These are phyloP conservation scores for Anastrepha ludens DNA, from an alignment of 1,140 invertebrate genomes.

Conservation along the genomic window DNA sequence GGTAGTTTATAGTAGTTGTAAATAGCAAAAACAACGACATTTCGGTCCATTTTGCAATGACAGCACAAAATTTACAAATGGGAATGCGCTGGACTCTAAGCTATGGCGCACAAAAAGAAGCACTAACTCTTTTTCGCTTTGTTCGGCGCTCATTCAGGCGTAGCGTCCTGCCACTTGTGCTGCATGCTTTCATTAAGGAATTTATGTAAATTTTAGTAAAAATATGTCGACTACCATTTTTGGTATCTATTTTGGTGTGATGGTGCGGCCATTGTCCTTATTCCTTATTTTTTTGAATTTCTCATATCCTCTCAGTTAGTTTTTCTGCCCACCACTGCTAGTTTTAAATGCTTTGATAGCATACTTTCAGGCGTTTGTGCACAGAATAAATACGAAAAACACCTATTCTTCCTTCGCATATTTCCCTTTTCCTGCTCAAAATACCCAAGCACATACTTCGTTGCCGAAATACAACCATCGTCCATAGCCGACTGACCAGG, in stretches of 20 bases:
- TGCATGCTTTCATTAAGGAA: background rate
- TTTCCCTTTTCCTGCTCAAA: no score
- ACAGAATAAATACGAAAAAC: no score
- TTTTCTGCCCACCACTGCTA: background rate
- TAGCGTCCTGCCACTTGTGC: background rate
- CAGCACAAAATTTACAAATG: background rate
- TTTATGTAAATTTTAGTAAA: conserved; percentile 2
- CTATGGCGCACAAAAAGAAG: background rate
- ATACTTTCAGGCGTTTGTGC: background rate
- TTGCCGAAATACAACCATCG: background rate
- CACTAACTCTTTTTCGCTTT: background rate
- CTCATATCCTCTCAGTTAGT: background rate
- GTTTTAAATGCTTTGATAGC: background rate
- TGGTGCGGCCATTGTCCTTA: no score
- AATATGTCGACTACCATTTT: background rate
- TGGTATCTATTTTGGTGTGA: background rate
- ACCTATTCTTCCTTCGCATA: no score
- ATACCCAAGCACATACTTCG: no score
- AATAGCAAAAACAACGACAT: background rate
- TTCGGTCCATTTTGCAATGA: background rate
- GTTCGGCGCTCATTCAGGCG: background rate
- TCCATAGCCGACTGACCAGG: background rate
- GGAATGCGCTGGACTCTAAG: background rate
- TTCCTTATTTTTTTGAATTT: background rate
- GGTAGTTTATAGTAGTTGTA: no score